phyloP scores from a whole-genome alignment of 2,888 invertebrate genomes.

The Zeuzera pyrina region DNA sequence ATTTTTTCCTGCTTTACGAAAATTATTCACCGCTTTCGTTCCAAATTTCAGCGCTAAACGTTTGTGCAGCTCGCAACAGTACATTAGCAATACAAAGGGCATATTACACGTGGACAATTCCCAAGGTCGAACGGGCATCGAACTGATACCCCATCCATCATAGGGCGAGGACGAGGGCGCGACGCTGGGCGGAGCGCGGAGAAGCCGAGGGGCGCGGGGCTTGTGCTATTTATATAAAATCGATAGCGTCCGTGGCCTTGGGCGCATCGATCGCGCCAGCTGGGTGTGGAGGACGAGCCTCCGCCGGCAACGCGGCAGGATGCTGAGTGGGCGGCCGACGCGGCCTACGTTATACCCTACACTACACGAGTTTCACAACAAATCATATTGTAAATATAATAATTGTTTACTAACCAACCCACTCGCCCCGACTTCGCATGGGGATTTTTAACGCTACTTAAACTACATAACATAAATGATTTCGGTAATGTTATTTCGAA shows the following conservation, averaged over 20 bases:
- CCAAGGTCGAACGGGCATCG: slow-evolving; percentile 45
- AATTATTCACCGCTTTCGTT: slow-evolving; percentile 6
- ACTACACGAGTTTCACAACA: too few relatives aligned
- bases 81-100: slow-evolving; percentile 9
- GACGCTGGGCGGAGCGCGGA: slow-evolving; percentile 13
- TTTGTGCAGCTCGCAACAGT: too few relatives aligned
- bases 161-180: slow-evolving; percentile 11
- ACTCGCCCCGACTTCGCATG: too few relatives aligned
- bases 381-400: too few relatives aligned
- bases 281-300: slow-evolving; percentile 51
- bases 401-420: too few relatives aligned
- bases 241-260: slow-evolving; percentile 69
- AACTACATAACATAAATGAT: too few relatives aligned
- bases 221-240: slow-evolving; percentile 64
- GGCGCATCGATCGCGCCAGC: slow-evolving; percentile 47
- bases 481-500: too few relatives aligned
- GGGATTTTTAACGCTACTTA: too few relatives aligned
- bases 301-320: slow-evolving; percentile 20
- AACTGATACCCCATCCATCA: slow-evolving; percentile 20
- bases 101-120: slow-evolving; percentile 28
- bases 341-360: too few relatives aligned
- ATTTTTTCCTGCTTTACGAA: too few relatives aligned
- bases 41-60: too few relatives aligned
- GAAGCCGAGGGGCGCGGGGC: slow-evolving; percentile 32
- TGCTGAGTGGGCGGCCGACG: background rate